phyloP scores from a whole-genome alignment of 2,113 vertebrate genomes.

The Rhabdomys dilectus region DNA sequence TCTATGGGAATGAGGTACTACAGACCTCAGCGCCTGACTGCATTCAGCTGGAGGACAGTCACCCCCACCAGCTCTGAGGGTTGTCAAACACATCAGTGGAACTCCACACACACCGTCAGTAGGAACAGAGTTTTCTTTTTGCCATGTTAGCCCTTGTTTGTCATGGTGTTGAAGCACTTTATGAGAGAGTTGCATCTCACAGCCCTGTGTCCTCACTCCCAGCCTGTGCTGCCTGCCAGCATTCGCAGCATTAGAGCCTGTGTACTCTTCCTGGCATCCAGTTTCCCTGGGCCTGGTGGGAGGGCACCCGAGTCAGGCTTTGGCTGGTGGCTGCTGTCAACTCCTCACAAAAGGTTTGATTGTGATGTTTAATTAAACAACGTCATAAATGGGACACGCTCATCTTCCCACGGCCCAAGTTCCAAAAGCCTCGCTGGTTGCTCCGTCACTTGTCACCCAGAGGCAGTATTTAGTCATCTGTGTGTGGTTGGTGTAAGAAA shows the following conservation, averaged over 20 bases:
- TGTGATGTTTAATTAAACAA: conserved; percentile 71
- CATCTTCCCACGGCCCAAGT: conserved; percentile 66
- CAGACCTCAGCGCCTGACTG: neutral
- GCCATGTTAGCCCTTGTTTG: neutral
- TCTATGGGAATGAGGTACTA: neutral
- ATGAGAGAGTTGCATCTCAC: neutral
- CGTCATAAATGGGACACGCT: conserved; percentile 38
- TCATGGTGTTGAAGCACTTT: neutral
- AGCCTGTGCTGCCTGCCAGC: neutral
- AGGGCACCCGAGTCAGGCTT: neutral
- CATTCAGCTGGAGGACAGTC: neutral
- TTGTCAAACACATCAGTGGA: neutral
- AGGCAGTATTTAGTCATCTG: neutral
- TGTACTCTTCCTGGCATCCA: neutral
- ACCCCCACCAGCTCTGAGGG: neutral
- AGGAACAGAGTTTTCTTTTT: neutral
- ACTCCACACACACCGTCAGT: neutral
- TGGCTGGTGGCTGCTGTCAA: neutral
- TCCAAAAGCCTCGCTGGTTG: conserved; percentile 62
- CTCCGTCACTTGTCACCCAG: conserved; percentile 33
- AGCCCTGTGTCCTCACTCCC: neutral
- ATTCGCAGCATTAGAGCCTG: neutral
- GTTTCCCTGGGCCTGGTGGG: neutral
- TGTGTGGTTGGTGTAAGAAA: conserved; percentile 24
- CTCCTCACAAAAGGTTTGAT: conserved; percentile 61